These are phyloP conservation scores for Lacerta agilis DNA, from an alignment of 2,797 vertebrate species.

Conservation along the genomic window DNA sequence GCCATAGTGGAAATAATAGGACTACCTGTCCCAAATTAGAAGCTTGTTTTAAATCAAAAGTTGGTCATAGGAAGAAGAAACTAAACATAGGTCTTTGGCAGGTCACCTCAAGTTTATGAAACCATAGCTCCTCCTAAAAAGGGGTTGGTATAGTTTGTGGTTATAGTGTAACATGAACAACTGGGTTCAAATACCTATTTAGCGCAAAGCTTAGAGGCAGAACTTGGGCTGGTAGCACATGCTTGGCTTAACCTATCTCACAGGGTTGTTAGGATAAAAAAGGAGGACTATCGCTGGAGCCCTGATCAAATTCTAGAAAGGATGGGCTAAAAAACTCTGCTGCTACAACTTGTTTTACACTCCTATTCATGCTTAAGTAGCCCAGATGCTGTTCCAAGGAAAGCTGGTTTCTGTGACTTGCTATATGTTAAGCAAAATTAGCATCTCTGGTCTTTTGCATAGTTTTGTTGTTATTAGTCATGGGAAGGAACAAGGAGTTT, in stretches of 20 bases:
- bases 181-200: neutral
- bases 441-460: neutral
- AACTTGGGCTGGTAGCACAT: neutral
- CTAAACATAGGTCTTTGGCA: neutral
- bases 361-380: no score
- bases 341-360: no score
- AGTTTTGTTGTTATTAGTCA: neutral
- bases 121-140: neutral
- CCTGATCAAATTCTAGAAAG: neutral
- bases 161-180: neutral
- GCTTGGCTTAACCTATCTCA: neutral
- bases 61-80: neutral
- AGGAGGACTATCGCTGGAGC: neutral
- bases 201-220: no score
- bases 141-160: no score
- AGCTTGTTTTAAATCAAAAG: no score
- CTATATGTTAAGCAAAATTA: neutral
- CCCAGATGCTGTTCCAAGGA: no score
- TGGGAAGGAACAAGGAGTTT: neutral
- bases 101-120: neutral
- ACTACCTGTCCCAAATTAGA: no score
- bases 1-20: no score
- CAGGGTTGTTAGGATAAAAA: neutral
- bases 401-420: no score
- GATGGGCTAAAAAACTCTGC: no score